Conservation (phyloP, 92 coral and sea anemone genomes). For the Porites lobata region DNA sequence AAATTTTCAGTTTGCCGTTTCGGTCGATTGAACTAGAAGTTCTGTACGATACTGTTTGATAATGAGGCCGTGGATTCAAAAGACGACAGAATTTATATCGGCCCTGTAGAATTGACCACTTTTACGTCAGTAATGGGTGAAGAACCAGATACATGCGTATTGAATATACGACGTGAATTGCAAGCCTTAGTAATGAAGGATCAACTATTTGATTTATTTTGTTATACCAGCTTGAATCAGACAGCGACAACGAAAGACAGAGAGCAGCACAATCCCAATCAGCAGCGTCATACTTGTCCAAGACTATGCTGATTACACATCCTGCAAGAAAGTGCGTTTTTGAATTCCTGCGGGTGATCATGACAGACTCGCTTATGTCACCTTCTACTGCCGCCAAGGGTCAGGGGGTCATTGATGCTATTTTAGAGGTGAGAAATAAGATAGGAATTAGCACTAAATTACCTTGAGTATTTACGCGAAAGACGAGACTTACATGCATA, state of each 20-base stretch:
- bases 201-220: not conserved
- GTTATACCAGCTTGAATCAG: constrained; percentile 50
- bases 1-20: too few relatives aligned
- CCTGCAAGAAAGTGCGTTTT: constrained; percentile 80
- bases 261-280: constrained; percentile 33
- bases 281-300: constrained; percentile 9
- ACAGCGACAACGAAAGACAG: constrained; percentile 72
- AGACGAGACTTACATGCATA: too few relatives aligned
- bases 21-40: too few relatives aligned
- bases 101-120: too few relatives aligned
- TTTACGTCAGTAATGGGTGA: too few relatives aligned
- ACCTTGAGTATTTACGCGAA: too few relatives aligned
- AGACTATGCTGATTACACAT: constrained; percentile 80
- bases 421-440: constrained; percentile 79
- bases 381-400: constrained; percentile 76
- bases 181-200: not conserved
- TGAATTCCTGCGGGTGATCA: constrained; percentile 87
- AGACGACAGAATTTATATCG: too few relatives aligned
- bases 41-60: too few relatives aligned
- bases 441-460: too few relatives aligned
- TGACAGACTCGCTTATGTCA: constrained; percentile 89
- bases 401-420: constrained; percentile 77
- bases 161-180: too few relatives aligned
- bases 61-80: too few relatives aligned
- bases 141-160: too few relatives aligned